A percentile compares a stretch with the other conserved stretches of the same genome.
Conservation (phyloP, 2,888 invertebrate genomes). For the Pollenia angustigena region DNA sequence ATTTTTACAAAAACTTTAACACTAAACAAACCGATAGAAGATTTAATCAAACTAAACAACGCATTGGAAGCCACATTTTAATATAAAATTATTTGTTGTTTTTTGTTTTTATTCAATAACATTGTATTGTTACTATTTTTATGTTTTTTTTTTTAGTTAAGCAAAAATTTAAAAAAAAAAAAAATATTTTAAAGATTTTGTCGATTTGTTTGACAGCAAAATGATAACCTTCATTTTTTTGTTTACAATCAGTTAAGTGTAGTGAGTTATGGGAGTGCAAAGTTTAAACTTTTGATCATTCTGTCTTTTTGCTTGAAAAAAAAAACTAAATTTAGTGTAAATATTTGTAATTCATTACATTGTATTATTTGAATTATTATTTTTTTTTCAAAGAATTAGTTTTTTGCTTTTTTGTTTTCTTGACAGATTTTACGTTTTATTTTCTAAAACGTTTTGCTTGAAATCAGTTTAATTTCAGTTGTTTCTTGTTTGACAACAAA, state of each 20-base stretch:
- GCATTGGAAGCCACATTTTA: neutral
- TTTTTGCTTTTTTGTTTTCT: neutral
- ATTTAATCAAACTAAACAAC: neutral
- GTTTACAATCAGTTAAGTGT: neutral
- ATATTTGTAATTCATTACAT: neutral
- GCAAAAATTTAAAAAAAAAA: too few relatives aligned
- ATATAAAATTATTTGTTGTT: neutral
- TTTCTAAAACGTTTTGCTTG: neutral
- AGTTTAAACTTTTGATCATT: constrained; percentile 9
- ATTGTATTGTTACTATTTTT: neutral
- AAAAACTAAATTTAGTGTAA: neutral
- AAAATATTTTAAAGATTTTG: neutral
- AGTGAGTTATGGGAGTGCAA: constrained; percentile 22
- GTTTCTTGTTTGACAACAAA: constrained; percentile 1
- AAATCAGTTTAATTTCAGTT: neutral
- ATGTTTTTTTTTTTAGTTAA: too few relatives aligned
- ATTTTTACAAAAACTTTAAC: constrained; percentile 22
- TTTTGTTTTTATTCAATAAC: neutral
- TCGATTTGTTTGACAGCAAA: neutral
- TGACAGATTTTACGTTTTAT: neutral
- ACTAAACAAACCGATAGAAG: constrained; percentile 28
- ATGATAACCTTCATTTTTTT: neutral
- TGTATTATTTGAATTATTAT: neutral
- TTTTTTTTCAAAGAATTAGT: neutral
- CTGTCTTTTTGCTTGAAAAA: too few relatives aligned